Percentiles rank a stretch among this genome's conserved stretches.
These are phyloP conservation scores for Sebastes wilsoni DNA, from an alignment of 2,797 vertebrate species.

Conservation along the genomic window DNA sequence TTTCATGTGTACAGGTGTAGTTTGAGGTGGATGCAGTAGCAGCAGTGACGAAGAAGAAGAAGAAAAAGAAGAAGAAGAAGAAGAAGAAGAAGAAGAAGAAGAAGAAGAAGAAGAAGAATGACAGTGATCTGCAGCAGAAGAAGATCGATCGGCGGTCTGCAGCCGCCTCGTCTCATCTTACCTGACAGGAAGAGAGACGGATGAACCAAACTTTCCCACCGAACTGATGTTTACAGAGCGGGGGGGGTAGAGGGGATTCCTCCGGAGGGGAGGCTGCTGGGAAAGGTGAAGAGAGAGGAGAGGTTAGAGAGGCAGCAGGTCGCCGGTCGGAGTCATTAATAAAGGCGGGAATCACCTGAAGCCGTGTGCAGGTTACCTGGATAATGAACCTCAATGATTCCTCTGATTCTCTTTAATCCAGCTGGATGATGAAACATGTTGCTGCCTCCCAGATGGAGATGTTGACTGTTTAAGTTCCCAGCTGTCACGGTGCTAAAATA, in stretches of 20 bases:
- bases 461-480: too few species aligned
- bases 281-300: neutral
- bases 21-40: neutral
- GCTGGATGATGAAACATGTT: too few species aligned
- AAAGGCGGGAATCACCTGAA: conserved; percentile 9
- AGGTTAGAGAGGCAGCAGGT: conserved; percentile 9
- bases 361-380: neutral
- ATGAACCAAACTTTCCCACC: conserved; percentile 61
- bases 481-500: too few species aligned
- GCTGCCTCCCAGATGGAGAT: too few species aligned
- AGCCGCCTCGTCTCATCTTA: conserved; percentile 39
- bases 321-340: conserved; percentile 9
- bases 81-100: neutral
- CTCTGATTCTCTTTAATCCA: too few species aligned
- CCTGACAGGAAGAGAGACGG: conserved; percentile 61
- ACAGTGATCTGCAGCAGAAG: neutral
- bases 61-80: neutral
- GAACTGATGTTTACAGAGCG: conserved; percentile 47
- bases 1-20: neutral
- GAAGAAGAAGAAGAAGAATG: neutral
- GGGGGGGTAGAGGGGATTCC: neutral
- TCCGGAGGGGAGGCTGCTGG: neutral
- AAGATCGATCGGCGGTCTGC: conserved; percentile 28
- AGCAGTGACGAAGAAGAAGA: neutral
- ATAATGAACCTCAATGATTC: too few species aligned